A percentile compares a stretch with the other conserved stretches of the same genome.
phyloP scores from a whole-genome alignment of 2,888 invertebrate genomes.

The Eupelmus urozonus region DNA sequence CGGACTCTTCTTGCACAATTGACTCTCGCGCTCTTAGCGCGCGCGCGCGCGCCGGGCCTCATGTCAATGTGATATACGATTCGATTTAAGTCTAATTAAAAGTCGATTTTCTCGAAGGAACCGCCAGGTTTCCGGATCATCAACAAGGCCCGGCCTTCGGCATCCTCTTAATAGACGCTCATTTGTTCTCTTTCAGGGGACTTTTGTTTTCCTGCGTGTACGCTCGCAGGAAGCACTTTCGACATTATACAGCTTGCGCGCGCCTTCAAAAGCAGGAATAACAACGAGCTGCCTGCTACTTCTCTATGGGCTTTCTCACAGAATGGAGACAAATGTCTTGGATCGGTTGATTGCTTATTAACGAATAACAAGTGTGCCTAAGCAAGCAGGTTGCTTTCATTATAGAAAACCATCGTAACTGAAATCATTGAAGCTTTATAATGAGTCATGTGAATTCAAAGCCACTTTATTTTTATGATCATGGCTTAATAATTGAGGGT shows the following conservation, averaged over 20 bases:
- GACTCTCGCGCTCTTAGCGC: too few species aligned
- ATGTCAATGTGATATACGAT: conserved; percentile 52
- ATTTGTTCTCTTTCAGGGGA: conserved; percentile 29
- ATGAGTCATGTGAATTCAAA: background rate
- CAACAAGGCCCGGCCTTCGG: conserved; percentile 28
- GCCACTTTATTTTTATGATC: background rate
- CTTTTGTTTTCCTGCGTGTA: conserved; percentile 14
- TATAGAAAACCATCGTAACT: too few species aligned
- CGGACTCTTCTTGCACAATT: conserved; percentile 27
- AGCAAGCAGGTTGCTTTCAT: too few species aligned
- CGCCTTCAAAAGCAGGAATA: background rate
- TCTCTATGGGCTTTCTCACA: background rate
- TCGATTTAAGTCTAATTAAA: conserved; percentile 57
- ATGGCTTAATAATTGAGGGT: too few species aligned
- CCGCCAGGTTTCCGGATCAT: conserved; percentile 42
- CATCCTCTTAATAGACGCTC: conserved; percentile 29
- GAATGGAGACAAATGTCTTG: background rate
- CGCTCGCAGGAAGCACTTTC: conserved; percentile 8
- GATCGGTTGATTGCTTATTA: background rate
- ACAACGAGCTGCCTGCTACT: background rate
- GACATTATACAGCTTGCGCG: conserved; percentile 5
- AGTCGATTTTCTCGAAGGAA: conserved; percentile 49
- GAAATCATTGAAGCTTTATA: too few species aligned
- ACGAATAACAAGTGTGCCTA: background rate
- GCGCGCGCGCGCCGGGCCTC: too few species aligned